phyloP scores from a whole-genome alignment of 2,797 vertebrate species.

The Enteromius thamalakanensis region DNA sequence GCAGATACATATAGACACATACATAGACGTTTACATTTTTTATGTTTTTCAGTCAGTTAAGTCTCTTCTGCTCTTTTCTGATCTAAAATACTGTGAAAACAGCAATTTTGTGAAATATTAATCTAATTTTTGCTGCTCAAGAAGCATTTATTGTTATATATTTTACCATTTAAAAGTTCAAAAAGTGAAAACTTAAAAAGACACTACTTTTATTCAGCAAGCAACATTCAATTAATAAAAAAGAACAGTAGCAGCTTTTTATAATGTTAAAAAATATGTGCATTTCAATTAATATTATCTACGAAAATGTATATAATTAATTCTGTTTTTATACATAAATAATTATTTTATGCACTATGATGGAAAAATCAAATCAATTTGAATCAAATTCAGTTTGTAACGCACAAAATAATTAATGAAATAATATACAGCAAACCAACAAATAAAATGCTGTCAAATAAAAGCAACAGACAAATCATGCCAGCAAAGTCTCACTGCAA shows the following conservation, averaged over 20 bases:
- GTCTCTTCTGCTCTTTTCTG: not conserved
- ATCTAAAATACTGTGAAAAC: not conserved
- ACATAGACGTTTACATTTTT: not conserved
- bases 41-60: not conserved
- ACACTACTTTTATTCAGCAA: not conserved
- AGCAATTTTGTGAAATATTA: not conserved
- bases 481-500: too few species aligned
- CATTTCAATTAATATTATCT: not conserved
- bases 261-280: not conserved
- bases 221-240: not conserved
- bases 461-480: not conserved
- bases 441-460: not conserved
- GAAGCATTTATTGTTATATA: not conserved
- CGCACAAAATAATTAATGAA: too few species aligned
- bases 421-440: conserved; percentile 9
- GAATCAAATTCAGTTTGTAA: not conserved
- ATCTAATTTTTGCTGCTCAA: not conserved
- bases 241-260: not conserved
- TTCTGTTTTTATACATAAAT: not conserved
- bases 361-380: too few species aligned
- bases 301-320: not conserved
- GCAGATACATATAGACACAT: not conserved
- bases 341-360: not conserved
- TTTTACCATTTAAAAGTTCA: not conserved
- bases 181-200: not conserved